Conservation (phyloP, 2,113 vertebrate genomes). For the Ondatra zibethicus region DNA sequence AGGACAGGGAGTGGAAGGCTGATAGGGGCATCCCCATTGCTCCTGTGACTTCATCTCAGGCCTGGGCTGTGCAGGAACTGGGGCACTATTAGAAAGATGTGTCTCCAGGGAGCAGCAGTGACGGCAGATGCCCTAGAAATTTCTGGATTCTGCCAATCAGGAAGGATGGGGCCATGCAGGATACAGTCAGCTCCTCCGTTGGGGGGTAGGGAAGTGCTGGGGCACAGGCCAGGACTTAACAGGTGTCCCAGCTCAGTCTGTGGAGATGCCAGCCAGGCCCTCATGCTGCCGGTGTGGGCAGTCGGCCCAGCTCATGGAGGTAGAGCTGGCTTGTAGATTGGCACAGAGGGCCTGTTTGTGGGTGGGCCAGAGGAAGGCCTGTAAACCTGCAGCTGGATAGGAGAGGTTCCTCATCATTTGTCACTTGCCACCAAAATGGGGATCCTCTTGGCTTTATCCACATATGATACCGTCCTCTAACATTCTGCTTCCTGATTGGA, state of each 20-base stretch:
- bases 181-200: background rate
- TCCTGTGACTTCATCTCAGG: rapidly evolving
- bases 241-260: conserved; percentile 17
- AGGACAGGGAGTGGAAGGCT: rapidly evolving
- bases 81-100: conserved; percentile 66
- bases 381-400: background rate
- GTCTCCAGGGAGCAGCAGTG: conserved; percentile 7
- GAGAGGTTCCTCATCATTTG: background rate
- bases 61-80: background rate
- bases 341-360: background rate
- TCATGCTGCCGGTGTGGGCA: background rate
- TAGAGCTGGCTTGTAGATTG: background rate
- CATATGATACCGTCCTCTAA: rapidly evolving
- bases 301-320: background rate
- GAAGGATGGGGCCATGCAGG: background rate
- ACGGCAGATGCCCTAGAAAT: conserved; percentile 72
- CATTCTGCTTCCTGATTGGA: background rate
- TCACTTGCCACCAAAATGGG: background rate
- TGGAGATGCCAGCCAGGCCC: background rate
- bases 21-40: background rate
- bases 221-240: background rate
- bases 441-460: background rate
- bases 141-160: conserved; percentile 64
- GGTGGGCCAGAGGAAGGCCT: background rate
- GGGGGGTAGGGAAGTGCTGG: background rate